Conservation (phyloP, 2,797 vertebrate genomes). For the Gambelia wislizenii region DNA sequence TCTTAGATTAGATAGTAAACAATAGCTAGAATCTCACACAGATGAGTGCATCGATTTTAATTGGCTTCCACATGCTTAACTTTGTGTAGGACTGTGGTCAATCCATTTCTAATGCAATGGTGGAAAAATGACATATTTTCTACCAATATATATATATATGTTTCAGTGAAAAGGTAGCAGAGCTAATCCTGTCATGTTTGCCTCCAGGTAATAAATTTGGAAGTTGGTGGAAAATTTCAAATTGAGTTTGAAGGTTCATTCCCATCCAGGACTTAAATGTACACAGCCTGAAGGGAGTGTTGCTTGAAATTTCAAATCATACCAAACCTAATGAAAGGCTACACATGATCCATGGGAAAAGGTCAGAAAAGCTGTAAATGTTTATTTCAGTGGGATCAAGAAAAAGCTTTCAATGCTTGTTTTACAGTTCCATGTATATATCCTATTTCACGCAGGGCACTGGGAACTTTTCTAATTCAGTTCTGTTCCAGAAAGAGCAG, state of each 20-base stretch:
- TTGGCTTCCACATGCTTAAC: constrained; percentile 20
- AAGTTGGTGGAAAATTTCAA: constrained; percentile 58
- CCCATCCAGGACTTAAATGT: constrained; percentile 60
- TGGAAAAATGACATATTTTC: not conserved
- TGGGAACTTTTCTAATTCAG: constrained; percentile 49
- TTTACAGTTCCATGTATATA: constrained; percentile 50
- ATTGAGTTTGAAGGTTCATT: constrained; percentile 52
- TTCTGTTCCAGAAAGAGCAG: constrained; percentile 53
- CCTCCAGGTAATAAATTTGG: constrained; percentile 49
- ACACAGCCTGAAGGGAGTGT: constrained; percentile 66
- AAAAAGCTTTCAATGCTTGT: constrained; percentile 53
- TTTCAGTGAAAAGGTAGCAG: constrained; percentile 31
- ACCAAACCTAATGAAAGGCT: constrained; percentile 76
- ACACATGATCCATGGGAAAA: constrained; percentile 76
- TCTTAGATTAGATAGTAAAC: constrained; percentile 18
- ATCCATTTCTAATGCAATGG: constrained; percentile 21
- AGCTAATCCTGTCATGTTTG: constrained; percentile 46
- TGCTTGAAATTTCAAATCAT: constrained; percentile 71
- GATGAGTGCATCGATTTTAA: constrained; percentile 13
- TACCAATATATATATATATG: not conserved
- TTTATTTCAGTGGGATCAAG: constrained; percentile 70
- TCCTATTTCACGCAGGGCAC: constrained; percentile 48
- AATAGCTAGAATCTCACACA: not conserved
- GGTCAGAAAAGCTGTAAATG: constrained; percentile 79
- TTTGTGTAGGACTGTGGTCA: constrained; percentile 8